These are phyloP conservation scores for Sceloporus tristichus DNA, from an alignment of 2,113 vertebrate genomes.

Conservation along the genomic window DNA sequence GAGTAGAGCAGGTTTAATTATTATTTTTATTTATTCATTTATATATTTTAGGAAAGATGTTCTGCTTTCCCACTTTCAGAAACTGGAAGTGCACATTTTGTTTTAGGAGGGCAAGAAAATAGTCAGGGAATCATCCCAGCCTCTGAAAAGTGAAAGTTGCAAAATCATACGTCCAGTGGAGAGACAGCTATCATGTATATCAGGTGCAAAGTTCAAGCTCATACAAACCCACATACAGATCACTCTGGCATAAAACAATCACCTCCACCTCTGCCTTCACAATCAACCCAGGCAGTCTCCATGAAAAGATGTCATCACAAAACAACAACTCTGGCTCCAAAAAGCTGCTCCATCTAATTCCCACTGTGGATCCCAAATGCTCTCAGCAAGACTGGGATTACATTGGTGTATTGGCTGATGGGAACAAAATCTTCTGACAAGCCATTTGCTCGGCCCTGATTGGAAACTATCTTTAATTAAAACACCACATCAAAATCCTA, in stretches of 20 bases:
- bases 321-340: slow-evolving; percentile 24
- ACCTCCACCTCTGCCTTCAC: background rate
- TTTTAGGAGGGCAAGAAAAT: background rate
- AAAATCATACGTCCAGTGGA: background rate
- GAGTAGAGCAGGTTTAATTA: background rate
- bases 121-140: background rate
- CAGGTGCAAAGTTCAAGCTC: background rate
- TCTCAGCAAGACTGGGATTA: slow-evolving; percentile 60
- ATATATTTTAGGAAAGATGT: background rate
- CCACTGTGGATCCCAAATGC: slow-evolving; percentile 50
- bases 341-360: slow-evolving; percentile 42
- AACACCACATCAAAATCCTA: slow-evolving; percentile 75
- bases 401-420: slow-evolving; percentile 44
- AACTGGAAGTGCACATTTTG: background rate
- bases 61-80: too few species aligned
- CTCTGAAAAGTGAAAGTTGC: background rate
- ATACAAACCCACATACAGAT: background rate
- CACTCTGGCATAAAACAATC: background rate
- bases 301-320: background rate
- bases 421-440: slow-evolving; percentile 68
- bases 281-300: slow-evolving; percentile 13
- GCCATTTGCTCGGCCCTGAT: slow-evolving; percentile 67
- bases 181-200: background rate
- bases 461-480: slow-evolving; percentile 83
- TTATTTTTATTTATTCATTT: background rate